Evolutionary conservation across 2,113 vertebrate species (phyloP).

Genomic region (Corydoras maculifer): DNA sequence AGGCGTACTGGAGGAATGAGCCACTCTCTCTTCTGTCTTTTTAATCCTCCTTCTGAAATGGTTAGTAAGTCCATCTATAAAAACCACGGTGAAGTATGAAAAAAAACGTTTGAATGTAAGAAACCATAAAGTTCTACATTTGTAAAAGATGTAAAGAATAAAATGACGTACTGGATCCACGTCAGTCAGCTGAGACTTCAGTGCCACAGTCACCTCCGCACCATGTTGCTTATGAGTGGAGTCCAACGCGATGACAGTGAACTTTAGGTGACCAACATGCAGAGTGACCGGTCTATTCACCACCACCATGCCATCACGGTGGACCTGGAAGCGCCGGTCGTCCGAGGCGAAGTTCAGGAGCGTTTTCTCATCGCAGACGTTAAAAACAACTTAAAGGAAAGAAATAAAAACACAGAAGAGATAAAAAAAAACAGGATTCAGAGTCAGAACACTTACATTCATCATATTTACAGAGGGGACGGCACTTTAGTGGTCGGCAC

Average conservation of each 20-base stretch:
- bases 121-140: slow-evolving; percentile 10
- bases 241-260: slow-evolving; percentile 51
- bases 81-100: background rate
- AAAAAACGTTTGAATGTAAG: background rate
- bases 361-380: slow-evolving; percentile 47
- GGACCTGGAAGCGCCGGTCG: slow-evolving; percentile 47
- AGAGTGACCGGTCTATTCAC: slow-evolving; percentile 47
- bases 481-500: too few species aligned
- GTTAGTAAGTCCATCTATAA: slow-evolving; percentile 26
- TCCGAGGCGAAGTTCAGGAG: slow-evolving; percentile 26
- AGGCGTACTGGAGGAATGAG: slow-evolving; percentile 30
- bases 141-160: slow-evolving; percentile 14
- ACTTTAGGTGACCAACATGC: slow-evolving; percentile 41
- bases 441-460: background rate
- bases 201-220: slow-evolving; percentile 42
- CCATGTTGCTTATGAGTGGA: slow-evolving; percentile 41
- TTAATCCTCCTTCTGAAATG: background rate
- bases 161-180: background rate
- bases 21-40: slow-evolving; percentile 38
- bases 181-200: background rate
- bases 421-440: background rate
- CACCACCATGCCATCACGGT: slow-evolving; percentile 46
- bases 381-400: slow-evolving; percentile 52
- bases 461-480: background rate
- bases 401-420: slow-evolving; percentile 8